Percentiles rank a stretch among this genome's conserved stretches.
These are phyloP conservation scores for Sebastes goodei DNA, from an alignment of 2,797 vertebrate species.

Conservation along the genomic window DNA sequence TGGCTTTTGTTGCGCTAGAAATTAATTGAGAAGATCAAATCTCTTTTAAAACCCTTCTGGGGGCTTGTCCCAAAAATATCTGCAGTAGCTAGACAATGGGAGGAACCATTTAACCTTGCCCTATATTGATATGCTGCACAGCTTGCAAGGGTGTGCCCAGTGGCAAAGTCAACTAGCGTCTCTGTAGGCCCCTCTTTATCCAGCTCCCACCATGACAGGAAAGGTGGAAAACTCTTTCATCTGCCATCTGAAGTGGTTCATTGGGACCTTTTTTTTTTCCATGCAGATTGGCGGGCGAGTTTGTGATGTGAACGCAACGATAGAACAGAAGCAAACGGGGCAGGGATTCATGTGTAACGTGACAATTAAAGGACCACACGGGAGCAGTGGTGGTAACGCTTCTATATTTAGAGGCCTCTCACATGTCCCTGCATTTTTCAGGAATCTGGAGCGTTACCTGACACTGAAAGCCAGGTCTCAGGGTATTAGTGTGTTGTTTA, in stretches of 20 bases:
- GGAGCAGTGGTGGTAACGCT: conserved; percentile 57
- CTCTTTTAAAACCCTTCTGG: conserved; percentile 44
- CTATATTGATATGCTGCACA: conserved; percentile 72
- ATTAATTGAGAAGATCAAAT: conserved; percentile 55
- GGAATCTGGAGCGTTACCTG: conserved; percentile 73
- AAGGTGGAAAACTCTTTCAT: conserved; percentile 73
- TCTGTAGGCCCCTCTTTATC: conserved; percentile 77
- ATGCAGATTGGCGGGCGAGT: conserved; percentile 22
- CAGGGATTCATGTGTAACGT: conserved; percentile 58
- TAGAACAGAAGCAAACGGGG: conserved; percentile 31
- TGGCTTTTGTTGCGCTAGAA: conserved; percentile 36
- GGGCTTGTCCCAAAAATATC: conserved; percentile 70
- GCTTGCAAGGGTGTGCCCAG: conserved; percentile 67
- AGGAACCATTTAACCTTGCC: conserved; percentile 79
- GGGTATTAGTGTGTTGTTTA: conserved; percentile 57
- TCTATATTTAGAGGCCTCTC: conserved; percentile 84
- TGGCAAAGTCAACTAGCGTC: conserved; percentile 79
- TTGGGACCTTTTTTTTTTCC: conserved; percentile 37
- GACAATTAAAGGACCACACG: conserved; percentile 73
- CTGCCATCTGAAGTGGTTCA: conserved; percentile 55
- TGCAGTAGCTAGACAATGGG: conserved; percentile 60
- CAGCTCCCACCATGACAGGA: conserved; percentile 57
- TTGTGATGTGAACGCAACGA: conserved; percentile 42
- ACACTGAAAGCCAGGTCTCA: conserved; percentile 66
- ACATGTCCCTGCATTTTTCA: conserved; percentile 83